These are phyloP conservation scores for Manis crassicaudata DNA, from an alignment of 2,797 vertebrate genomes.

Conservation along the genomic window DNA sequence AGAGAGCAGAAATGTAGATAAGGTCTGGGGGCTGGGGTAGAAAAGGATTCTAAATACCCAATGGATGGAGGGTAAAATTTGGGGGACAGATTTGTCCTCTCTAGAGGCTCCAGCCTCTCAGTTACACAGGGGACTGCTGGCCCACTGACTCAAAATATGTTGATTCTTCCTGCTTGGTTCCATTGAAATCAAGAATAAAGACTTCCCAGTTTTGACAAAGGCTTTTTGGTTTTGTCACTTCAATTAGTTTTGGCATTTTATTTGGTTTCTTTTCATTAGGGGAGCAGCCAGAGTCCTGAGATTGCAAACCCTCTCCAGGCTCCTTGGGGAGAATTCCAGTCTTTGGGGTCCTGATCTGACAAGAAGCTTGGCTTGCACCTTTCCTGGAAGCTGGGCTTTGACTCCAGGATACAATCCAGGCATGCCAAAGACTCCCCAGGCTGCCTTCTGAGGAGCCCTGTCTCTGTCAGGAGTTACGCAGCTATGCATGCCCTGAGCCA, in stretches of 20 bases:
- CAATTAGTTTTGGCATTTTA: constrained; percentile 78
- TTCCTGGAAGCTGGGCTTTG: constrained; percentile 51
- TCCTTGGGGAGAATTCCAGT: constrained; percentile 40
- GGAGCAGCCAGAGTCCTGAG: constrained; percentile 52
- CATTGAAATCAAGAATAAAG: constrained; percentile 72
- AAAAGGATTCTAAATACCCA: not conserved
- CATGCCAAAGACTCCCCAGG: not conserved
- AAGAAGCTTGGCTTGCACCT: constrained; percentile 37
- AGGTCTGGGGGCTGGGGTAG: not conserved
- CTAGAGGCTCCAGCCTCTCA: not conserved
- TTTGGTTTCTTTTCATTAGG: constrained; percentile 77
- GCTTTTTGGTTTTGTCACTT: constrained; percentile 68
- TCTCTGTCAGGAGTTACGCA: not conserved
- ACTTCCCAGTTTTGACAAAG: constrained; percentile 61
- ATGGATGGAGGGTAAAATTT: not conserved
- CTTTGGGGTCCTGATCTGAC: not conserved
- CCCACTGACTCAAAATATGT: not conserved
- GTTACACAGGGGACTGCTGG: not conserved
- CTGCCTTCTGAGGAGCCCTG: not conserved
- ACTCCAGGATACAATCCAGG: not conserved
- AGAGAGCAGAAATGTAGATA: not conserved
- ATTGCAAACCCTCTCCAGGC: constrained; percentile 28
- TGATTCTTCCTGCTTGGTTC: constrained; percentile 35
- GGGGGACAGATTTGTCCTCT: constrained; percentile 1
- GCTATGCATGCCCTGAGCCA: not conserved